Evolutionary conservation across 2,797 vertebrate species (phyloP), one percentile per base, ranked within the genome.

Genomic region (Aphelocoma californica): DNA sequence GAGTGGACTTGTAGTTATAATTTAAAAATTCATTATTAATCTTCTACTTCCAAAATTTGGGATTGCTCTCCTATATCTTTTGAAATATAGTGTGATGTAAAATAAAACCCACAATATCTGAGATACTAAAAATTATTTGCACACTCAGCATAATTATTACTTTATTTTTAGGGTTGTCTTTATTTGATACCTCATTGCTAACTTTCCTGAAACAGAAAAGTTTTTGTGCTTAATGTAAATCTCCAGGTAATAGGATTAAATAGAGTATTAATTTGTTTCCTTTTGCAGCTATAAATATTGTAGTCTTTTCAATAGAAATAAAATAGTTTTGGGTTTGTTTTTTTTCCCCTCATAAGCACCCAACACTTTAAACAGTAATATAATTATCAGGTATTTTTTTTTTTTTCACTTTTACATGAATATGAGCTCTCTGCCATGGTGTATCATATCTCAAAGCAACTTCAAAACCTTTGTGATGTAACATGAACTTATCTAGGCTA

Each of bases 151-250:
- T 94, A 73, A 64, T 94, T 81, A 92, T 96, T 94, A 66, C 88
- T 92, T 96, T 81, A 42, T 93, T 96, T 97, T 96, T 91, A 93
- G 89, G 56, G 88, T 57, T 69, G 81, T 93, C 50, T 88, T 84
- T 65, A 38, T 92, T 85, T 40, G 9, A 47, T 75, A 42, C 80
- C 58, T 67, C 61, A 60, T 78, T 94, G 77, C 57, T 94, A 67
- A 32, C 29, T 96, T 97, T 92, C n/a, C 64, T 95, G 75, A 94
- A 96, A 89, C 53, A 64, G 69, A 96, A 70, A 85, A 85, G 23
- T 78, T 97, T 47, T 77, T 97, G 93, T 94, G 78, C 69, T 82
- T 87, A 61, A 42, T 67, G 53, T 94, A 84, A 92, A 92, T 95
- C 87, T 95, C 62, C 40, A 79, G 81, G 42, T 31, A 72, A 16